A percentile compares a stretch with the other conserved stretches of the same genome.
Evolutionary conservation across 2,113 vertebrate species (phyloP).

Genomic region (Octodon degus): DNA sequence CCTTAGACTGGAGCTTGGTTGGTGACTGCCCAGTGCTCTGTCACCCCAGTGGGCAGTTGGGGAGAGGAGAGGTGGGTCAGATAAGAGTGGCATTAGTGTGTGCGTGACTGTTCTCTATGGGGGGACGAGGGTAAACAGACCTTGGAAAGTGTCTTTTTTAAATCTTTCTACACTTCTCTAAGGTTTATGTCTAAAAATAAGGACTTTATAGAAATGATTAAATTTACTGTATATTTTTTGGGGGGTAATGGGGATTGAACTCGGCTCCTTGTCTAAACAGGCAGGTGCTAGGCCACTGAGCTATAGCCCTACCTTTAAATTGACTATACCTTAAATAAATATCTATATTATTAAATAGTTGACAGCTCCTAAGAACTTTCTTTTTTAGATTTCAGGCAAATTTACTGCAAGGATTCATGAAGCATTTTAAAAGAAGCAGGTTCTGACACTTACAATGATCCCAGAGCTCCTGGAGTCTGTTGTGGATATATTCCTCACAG

Average conservation of each 20-base stretch:
- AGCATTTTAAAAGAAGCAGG: neutral
- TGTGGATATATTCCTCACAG: neutral
- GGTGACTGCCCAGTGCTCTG: conserved; percentile 42
- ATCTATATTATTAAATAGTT: neutral
- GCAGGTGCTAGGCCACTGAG: neutral
- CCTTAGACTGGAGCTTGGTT: conserved; percentile 74
- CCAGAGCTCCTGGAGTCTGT: conserved; percentile 29
- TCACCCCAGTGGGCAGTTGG: neutral
- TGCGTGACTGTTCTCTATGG: neutral
- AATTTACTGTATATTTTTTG: neutral
- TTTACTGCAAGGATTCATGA: neutral
- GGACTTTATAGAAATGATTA: neutral
- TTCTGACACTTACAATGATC: conserved; percentile 12
- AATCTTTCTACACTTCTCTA: neutral
- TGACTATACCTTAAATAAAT: neutral
- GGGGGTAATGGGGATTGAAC: neutral
- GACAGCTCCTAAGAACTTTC: neutral
- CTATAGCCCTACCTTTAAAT: neutral
- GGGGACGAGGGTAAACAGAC: neutral
- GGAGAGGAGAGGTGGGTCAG: conserved; percentile 60
- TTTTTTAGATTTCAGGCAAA: neutral
- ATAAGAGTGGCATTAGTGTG: neutral
- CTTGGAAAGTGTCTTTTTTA: neutral
- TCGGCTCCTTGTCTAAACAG: neutral
- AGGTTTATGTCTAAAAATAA: neutral